A percentile compares a stretch with the other conserved stretches of the same genome.
These are phyloP conservation scores for Epinotia nisella DNA, from an alignment of 2,888 invertebrate species.

Conservation along the genomic window DNA sequence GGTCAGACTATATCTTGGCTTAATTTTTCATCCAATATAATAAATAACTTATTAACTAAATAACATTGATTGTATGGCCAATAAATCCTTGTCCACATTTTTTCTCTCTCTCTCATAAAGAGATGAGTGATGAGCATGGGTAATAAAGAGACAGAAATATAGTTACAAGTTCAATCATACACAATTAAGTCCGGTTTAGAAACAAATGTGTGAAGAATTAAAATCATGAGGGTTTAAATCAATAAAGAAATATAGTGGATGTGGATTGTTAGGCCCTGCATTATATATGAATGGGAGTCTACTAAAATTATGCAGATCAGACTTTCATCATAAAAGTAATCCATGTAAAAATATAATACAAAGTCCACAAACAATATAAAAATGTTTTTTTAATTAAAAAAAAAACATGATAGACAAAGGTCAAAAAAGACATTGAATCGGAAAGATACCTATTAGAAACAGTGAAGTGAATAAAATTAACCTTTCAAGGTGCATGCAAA, in stretches of 20 bases:
- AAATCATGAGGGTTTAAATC: no score
- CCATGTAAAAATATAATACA: background rate
- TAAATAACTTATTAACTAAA: background rate
- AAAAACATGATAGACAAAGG: background rate
- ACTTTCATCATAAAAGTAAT: background rate
- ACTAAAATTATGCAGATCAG: background rate
- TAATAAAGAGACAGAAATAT: no score
- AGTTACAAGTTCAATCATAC: no score
- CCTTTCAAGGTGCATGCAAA: constrained; percentile 6
- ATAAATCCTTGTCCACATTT: no score
- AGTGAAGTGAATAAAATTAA: background rate
- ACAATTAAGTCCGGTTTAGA: no score
- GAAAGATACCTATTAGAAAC: background rate
- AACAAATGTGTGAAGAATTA: no score
- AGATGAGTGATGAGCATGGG: no score
- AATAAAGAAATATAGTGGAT: no score
- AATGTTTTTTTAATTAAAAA: background rate
- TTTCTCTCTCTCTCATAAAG: no score
- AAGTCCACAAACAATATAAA: background rate
- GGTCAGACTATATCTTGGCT: background rate
- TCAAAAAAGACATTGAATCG: background rate
- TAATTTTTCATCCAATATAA: no score
- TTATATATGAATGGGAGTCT: background rate
- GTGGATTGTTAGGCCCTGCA: no score
- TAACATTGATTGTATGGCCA: background rate